Conservation (phyloP, 1,140 invertebrate species). For the Sinella curviseta region DNA sequence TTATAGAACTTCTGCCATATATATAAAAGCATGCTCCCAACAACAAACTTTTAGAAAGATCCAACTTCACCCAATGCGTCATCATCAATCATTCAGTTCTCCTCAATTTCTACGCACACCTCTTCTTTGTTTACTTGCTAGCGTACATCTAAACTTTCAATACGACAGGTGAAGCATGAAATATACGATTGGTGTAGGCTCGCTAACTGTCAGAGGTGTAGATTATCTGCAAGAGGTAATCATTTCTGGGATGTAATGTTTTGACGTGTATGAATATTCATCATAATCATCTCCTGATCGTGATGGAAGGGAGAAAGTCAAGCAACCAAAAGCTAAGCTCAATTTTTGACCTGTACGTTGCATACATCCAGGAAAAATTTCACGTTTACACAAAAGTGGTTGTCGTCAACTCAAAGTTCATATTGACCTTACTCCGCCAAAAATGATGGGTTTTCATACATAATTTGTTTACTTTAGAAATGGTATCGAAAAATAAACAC, state of each 20-base stretch:
- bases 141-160: background rate
- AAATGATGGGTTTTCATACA: too few species aligned
- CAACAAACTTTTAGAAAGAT: too few species aligned
- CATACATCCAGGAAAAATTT: too few species aligned
- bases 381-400: too few species aligned
- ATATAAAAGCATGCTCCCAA: too few species aligned
- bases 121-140: background rate
- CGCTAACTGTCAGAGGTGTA: background rate
- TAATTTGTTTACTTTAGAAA: too few species aligned
- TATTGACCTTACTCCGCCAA: too few species aligned
- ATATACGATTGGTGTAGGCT: background rate
- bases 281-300: background rate
- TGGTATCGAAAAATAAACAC: too few species aligned
- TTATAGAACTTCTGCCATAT: too few species aligned
- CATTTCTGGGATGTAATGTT: constrained; percentile 13
- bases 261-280: constrained; percentile 18
- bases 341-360: background rate
- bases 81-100: constrained; percentile 1
- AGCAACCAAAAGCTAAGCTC: background rate
- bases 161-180: constrained; percentile 5
- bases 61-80: constrained; percentile 2
- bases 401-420: too few species aligned
- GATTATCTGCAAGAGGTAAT: background rate
- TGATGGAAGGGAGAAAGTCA: background rate
- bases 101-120: background rate